Evolutionary conservation across 1,140 invertebrate species (phyloP).

Genomic region (Penaeus vannamei): DNA sequence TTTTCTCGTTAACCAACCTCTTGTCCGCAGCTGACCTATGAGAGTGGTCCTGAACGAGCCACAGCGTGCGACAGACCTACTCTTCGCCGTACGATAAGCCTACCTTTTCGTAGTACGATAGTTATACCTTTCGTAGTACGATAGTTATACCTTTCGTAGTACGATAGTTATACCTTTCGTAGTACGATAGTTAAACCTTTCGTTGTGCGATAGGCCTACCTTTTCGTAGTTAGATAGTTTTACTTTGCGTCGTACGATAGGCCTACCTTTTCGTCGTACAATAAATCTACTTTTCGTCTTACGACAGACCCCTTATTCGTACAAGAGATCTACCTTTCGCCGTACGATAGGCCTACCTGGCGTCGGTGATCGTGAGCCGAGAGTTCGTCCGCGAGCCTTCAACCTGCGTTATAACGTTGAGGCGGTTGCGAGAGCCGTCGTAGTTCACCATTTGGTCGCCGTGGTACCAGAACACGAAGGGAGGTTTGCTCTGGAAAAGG

Average conservation of each 20-base stretch:
- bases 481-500: constrained; percentile 68
- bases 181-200: neutral
- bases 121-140: no score
- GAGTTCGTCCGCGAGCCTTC: constrained; percentile 75
- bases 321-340: neutral
- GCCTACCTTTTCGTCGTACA: constrained; percentile 68
- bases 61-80: no score
- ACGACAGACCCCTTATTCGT: neutral
- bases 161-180: no score
- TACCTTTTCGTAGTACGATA: no score
- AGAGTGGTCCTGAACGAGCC: no score
- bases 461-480: constrained; percentile 78
- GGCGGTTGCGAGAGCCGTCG: constrained; percentile 85
- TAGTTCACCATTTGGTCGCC: constrained; percentile 94
- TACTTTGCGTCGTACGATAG: neutral
- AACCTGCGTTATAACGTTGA: constrained; percentile 87
- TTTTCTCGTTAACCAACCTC: no score
- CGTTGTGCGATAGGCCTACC: neutral
- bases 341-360: neutral
- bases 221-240: constrained; percentile 72
- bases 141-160: no score
- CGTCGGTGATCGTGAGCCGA: constrained; percentile 60
- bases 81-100: no score
- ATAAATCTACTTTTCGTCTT: neutral
- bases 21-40: no score